These are phyloP conservation scores for Drosophila nigricruria DNA, from an alignment of 2,888 invertebrate species.

Conservation along the genomic window DNA sequence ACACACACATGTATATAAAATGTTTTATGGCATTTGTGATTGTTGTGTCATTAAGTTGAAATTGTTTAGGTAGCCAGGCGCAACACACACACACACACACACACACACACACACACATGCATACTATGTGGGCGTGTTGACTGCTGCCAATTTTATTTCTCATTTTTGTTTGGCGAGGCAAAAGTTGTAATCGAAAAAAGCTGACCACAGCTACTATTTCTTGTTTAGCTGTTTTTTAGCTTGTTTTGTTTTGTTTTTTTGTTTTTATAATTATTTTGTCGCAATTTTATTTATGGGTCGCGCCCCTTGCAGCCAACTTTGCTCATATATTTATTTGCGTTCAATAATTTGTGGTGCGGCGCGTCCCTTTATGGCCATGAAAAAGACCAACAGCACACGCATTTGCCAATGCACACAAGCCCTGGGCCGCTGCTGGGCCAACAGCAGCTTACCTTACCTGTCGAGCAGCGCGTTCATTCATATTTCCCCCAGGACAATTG, in stretches of 20 bases:
- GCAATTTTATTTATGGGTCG: slow-evolving; percentile 69
- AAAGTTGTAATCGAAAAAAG: slow-evolving; percentile 82
- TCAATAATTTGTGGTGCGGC: slow-evolving; percentile 73
- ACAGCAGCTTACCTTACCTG: slow-evolving; percentile 52
- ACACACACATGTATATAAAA: slow-evolving; percentile 55
- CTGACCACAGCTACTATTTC: slow-evolving; percentile 38
- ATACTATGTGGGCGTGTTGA: slow-evolving; percentile 52
- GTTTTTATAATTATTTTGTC: slow-evolving; percentile 73
- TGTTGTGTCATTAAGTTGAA: slow-evolving; percentile 82
- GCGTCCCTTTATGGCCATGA: slow-evolving; percentile 78
- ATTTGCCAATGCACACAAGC: slow-evolving; percentile 23
- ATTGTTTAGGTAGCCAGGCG: slow-evolving; percentile 73
- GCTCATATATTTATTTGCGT: slow-evolving; percentile 62
- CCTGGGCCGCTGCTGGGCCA: slow-evolving; percentile 21
- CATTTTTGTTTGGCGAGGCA: slow-evolving; percentile 37
- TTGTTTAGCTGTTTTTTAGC: slow-evolving; percentile 8
- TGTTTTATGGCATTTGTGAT: slow-evolving; percentile 81
- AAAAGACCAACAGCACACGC: slow-evolving; percentile 52
- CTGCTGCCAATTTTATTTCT: slow-evolving; percentile 70
- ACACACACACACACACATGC: slow-evolving; percentile 18
- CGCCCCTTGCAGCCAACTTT: slow-evolving; percentile 44
- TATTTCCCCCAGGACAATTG: slow-evolving; percentile 77
- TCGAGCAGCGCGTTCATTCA: slow-evolving; percentile 64
- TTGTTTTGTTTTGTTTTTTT: not conserved
- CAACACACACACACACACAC: slow-evolving; percentile 24